A percentile compares a stretch with the other conserved stretches of the same genome.
Evolutionary conservation across 2,888 invertebrate species (phyloP).

Genomic region (Scaptodrosophila latifasciaeformis): DNA sequence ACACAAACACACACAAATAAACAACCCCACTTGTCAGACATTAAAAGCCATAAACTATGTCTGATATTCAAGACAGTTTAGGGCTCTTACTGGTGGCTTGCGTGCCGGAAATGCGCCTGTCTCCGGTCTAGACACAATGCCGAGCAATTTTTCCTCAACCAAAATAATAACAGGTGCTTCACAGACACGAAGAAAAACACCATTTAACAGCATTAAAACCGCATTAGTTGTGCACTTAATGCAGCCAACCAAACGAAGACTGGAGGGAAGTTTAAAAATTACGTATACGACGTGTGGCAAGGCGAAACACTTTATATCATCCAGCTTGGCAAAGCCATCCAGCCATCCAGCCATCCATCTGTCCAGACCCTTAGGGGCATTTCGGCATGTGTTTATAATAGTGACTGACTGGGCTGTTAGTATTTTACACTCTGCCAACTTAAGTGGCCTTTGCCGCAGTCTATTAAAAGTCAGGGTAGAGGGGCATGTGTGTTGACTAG

Average conservation of each 20-base stretch:
- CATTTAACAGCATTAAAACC: constrained; percentile 41
- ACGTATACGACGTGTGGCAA: constrained; percentile 33
- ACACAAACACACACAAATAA: neutral
- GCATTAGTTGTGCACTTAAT: constrained; percentile 23
- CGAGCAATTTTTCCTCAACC: constrained; percentile 10
- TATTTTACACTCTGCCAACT: constrained; percentile 15
- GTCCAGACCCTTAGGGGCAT: constrained; percentile 12
- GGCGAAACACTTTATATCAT: too few species aligned
- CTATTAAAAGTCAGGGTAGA: constrained; percentile 29
- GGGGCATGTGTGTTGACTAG: constrained; percentile 10
- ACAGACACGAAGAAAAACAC: constrained; percentile 20
- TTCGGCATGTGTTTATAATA: constrained; percentile 3
- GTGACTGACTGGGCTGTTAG: neutral
- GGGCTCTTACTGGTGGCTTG: constrained; percentile 17
- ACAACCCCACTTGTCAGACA: constrained; percentile 22
- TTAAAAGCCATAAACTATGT: constrained; percentile 27
- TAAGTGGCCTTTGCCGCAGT: constrained; percentile 28
- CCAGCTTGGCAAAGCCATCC: neutral
- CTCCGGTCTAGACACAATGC: constrained; percentile 57
- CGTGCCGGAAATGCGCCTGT: constrained; percentile 54
- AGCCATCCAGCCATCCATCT: neutral
- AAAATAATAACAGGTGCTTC: constrained; percentile 28
- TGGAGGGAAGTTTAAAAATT: neutral
- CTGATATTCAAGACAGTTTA: too few species aligned
- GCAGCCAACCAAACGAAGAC: neutral